A percentile compares a stretch with the other conserved stretches of the same genome.
These are phyloP conservation scores for Sapayoa aenigma DNA, from an alignment of 2,113 vertebrate genomes.

Conservation along the genomic window DNA sequence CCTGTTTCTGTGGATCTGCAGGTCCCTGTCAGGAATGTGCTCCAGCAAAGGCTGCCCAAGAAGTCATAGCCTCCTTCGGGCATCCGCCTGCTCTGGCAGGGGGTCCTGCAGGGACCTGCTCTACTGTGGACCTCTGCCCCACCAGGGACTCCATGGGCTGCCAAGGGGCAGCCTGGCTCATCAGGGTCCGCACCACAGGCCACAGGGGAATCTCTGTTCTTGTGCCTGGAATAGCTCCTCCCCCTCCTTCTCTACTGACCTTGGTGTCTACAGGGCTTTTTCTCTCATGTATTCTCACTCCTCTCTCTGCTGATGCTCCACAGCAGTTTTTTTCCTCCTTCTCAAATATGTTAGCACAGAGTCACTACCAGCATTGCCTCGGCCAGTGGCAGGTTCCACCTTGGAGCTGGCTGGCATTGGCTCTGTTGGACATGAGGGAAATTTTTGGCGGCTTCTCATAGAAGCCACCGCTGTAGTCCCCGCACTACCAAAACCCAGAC, in stretches of 20 bases:
- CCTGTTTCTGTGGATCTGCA: not conserved
- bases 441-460: not conserved
- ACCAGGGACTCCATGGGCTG: not conserved
- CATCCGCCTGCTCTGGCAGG: not conserved
- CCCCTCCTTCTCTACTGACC: not conserved
- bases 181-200: not conserved
- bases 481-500: not conserved
- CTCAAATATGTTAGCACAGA: not conserved
- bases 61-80: not conserved
- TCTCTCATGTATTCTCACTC: not conserved
- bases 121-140: not conserved
- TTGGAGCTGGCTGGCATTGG: not conserved
- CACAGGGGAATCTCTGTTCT: not conserved
- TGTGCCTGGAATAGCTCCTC: not conserved
- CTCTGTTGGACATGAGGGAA: not conserved
- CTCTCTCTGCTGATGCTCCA: not conserved
- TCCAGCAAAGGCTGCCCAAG: not conserved
- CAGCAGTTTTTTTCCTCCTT: not conserved
- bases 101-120: not conserved
- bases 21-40: not conserved
- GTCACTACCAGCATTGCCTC: not conserved
- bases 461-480: not conserved
- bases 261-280: not conserved
- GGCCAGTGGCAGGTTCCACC: accelerated
- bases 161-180: not conserved